phyloP scores from a whole-genome alignment of 2,797 vertebrate genomes.

The Thamnophis elegans region DNA sequence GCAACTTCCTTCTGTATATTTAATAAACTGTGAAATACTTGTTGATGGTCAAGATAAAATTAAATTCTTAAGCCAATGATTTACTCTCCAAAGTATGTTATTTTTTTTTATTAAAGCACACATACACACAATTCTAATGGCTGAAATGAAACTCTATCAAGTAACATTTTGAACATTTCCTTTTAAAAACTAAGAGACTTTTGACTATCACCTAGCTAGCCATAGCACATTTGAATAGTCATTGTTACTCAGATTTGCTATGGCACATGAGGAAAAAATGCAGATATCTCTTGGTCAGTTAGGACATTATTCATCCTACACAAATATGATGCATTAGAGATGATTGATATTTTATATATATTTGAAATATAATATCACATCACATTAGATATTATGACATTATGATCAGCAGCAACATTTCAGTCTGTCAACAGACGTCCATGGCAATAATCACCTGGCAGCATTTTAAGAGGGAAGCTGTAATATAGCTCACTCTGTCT shows the following conservation, averaged over 20 bases:
- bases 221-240: conserved; percentile 18
- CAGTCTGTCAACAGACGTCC: background rate
- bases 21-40: background rate
- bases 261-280: background rate
- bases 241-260: background rate
- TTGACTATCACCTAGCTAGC: conserved; percentile 39
- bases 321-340: too few species aligned
- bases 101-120: background rate
- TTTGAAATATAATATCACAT: too few species aligned
- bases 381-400: background rate
- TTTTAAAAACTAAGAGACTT: conserved; percentile 49
- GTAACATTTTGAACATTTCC: conserved; percentile 25
- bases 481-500: background rate
- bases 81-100: background rate
- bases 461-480: background rate
- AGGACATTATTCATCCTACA: background rate
- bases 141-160: conserved; percentile 22
- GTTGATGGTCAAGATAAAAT: conserved; percentile 20
- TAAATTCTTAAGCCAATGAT: conserved; percentile 13
- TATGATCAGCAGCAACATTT: background rate
- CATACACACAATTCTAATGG: background rate
- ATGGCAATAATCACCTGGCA: background rate
- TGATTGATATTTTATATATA: too few species aligned
- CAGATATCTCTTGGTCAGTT: background rate
- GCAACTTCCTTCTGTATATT: background rate